Percentiles rank a stretch among this genome's conserved stretches.
Conservation (phyloP, 2,797 vertebrate genomes). For the Columba guinea region DNA sequence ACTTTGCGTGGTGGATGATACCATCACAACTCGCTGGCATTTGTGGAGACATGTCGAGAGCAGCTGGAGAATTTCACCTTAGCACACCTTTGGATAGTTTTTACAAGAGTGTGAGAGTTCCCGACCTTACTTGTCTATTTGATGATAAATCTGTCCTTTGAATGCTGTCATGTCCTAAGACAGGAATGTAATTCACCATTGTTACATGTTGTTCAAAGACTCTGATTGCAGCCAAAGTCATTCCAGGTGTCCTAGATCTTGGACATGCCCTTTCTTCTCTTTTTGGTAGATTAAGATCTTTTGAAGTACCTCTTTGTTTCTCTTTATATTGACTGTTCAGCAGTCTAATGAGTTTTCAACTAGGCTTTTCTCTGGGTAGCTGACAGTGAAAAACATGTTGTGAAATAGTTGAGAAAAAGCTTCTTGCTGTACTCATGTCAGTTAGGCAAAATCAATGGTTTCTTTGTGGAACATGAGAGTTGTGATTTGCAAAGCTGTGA, state of each 20-base stretch:
- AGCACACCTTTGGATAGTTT: background rate
- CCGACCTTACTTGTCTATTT: background rate
- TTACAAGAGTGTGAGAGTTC: background rate
- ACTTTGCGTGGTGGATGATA: background rate
- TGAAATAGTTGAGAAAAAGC: conserved; percentile 46
- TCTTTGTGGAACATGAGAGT: conserved; percentile 62
- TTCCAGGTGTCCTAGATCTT: background rate
- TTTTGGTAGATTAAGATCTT: background rate
- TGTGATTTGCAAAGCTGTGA: conserved; percentile 41
- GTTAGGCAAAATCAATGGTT: conserved; percentile 43
- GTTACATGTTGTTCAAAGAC: background rate
- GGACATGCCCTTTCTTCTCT: background rate
- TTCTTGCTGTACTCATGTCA: conserved; percentile 18
- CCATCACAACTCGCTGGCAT: background rate
- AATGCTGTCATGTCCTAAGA: background rate
- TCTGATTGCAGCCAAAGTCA: background rate
- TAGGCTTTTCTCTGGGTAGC: conserved; percentile 21
- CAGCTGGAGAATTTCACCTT: background rate
- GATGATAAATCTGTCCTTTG: background rate
- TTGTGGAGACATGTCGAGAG: background rate
- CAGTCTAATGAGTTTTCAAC: background rate
- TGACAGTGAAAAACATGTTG: conserved; percentile 52
- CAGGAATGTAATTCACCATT: background rate
- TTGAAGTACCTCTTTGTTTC: background rate
- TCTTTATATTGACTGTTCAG: background rate